Evolutionary conservation across 2,113 vertebrate genomes (phyloP), one percentile per base, ranked within the genome.

Genomic region (Ginglymostoma cirratum): DNA sequence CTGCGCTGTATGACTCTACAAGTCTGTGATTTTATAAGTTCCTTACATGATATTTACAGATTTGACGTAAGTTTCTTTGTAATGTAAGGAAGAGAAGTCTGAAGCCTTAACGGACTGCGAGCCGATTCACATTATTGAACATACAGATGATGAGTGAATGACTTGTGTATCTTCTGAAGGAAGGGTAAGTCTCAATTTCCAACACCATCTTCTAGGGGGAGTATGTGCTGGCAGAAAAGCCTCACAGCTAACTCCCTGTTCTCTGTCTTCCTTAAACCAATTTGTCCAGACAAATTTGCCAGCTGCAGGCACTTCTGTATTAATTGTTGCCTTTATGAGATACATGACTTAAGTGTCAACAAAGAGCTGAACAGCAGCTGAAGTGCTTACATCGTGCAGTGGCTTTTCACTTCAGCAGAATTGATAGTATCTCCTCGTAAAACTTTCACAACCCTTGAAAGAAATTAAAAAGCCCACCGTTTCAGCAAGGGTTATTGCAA

Each of bases 401-500:
- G 45, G n/a, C 15, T 72, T 95, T 95, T 95, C 94, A 30, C 24
- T 95, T 76, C 42, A 52, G 23, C 69, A 72, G 94, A 95, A 30
- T 52, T 95, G 94, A 95, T 48, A 30, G 42, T 72, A 48, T 45
- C 23, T 94, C n/a, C 67, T 70, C 42, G 15, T 95, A 72, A 95
- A 72, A 52, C 38, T 95, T 52, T 95, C n/a, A 67, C 27, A 95
- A 95, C 45, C 42, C 1, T 24, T 72, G 69, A 48, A 70, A 95
- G 7, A 95, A 95, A 95, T 95, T 95, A 72, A 21, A 94, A 95
- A 72, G 67, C 45, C 38, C n/a, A 70, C 94, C 67, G 34, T 38
- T 69, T 27, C 42, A 52, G 38, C 10, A 27, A 95, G 69, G 5
- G 45, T 95, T 52, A 52, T 72, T 95, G 67, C 87, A 27, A 48